Evolutionary conservation across 2,113 vertebrate species (phyloP).

Genomic region (Nesoenas mayeri): DNA sequence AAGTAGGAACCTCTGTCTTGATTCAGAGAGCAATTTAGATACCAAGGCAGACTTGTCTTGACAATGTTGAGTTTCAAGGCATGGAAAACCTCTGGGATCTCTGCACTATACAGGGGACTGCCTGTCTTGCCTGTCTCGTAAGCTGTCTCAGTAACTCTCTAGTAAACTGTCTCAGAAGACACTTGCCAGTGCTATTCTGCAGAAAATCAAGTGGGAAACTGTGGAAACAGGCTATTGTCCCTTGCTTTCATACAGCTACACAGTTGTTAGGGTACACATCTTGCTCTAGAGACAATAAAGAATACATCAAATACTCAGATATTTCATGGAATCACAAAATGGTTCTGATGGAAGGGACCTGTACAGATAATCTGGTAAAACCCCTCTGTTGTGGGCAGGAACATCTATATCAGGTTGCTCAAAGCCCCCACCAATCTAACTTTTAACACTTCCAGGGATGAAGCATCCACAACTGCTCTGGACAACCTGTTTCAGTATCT

Average conservation of each 20-base stretch:
- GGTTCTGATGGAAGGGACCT: not conserved
- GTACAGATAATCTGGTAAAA: not conserved
- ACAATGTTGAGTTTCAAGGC: not conserved
- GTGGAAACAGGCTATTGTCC: not conserved
- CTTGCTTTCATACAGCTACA: not conserved
- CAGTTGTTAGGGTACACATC: not conserved
- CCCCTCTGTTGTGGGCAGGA: accelerated
- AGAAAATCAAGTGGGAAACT: not conserved
- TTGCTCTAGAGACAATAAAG: not conserved
- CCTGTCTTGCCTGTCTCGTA: not conserved
- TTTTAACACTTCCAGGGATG: not conserved
- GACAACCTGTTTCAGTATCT: not conserved
- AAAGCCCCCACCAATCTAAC: not conserved
- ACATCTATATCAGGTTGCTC: not conserved
- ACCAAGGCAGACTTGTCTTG: not conserved
- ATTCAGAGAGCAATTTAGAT: not conserved
- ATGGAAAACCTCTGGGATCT: not conserved
- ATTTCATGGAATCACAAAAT: not conserved
- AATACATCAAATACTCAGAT: not conserved
- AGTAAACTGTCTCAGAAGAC: not conserved
- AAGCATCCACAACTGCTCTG: not conserved
- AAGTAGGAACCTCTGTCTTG: not conserved
- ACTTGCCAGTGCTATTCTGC: not conserved
- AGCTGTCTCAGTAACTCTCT: not conserved
- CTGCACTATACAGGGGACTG: not conserved